Percentiles rank a stretch among this genome's conserved stretches.
Conservation (phyloP, 1,140 invertebrate genomes). For the Phortica variegata region DNA sequence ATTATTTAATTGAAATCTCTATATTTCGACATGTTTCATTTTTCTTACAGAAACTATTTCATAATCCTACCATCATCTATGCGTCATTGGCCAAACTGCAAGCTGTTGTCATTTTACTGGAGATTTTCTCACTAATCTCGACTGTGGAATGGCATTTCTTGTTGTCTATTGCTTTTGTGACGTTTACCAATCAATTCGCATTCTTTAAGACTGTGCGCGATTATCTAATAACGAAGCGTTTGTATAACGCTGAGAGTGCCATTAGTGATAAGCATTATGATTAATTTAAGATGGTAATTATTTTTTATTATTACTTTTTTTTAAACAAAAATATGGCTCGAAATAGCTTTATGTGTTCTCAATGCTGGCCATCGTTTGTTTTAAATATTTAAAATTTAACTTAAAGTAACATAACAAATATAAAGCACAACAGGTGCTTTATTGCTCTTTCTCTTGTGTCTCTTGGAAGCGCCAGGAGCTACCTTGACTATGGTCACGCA, state of each 20-base stretch:
- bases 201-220: slow-evolving; percentile 87
- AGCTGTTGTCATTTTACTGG: slow-evolving; percentile 69
- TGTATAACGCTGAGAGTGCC: slow-evolving; percentile 74
- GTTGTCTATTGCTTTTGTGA: slow-evolving; percentile 77
- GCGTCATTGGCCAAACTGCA: slow-evolving; percentile 74
- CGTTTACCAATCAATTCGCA: slow-evolving; percentile 89
- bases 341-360: no score
- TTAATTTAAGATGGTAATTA: no score
- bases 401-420: no score
- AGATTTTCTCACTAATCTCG: slow-evolving; percentile 76
- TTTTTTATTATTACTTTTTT: no score
- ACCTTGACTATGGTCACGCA: slow-evolving; percentile 65
- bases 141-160: slow-evolving; percentile 89
- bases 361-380: no score
- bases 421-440: no score
- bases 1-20: background rate
- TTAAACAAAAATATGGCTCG: no score
- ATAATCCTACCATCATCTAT: slow-evolving; percentile 80
- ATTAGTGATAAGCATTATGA: slow-evolving; percentile 63
- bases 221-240: slow-evolving; percentile 78
- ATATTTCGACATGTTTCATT: background rate
- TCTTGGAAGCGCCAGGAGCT: slow-evolving; percentile 61
- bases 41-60: slow-evolving; percentile 76
- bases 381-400: no score
- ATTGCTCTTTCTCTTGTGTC: background rate